Evolutionary conservation across 2,797 vertebrate genomes (phyloP).

Genomic region (Nyctalus aviator): DNA sequence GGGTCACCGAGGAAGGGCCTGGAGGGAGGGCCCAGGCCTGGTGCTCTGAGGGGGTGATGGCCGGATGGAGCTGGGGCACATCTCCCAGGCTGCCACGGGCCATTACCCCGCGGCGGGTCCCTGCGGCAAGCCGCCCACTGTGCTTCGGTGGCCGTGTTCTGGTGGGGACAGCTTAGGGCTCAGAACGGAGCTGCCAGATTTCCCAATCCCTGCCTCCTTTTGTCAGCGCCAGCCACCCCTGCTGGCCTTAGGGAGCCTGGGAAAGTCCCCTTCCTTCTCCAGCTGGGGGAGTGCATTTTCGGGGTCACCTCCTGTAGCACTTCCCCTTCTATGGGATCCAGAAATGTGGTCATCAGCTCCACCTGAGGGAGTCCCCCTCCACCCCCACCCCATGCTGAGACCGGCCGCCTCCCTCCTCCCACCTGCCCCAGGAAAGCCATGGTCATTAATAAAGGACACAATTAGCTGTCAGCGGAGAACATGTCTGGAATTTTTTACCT

Average conservation of each 20-base stretch:
- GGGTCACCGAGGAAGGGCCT: slow-evolving; percentile 18
- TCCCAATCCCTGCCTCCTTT: neutral
- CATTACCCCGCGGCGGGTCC: neutral
- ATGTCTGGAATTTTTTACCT: slow-evolving; percentile 85
- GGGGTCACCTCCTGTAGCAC: slow-evolving; percentile 71
- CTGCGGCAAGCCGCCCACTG: neutral
- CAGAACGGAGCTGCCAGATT: neutral
- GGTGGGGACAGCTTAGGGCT: neutral
- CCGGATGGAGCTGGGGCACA: neutral
- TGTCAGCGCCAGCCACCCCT: neutral
- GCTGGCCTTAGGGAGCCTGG: slow-evolving; percentile 9
- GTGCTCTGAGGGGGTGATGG: neutral
- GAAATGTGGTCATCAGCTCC: slow-evolving; percentile 69
- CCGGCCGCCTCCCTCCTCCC: slow-evolving; percentile 41
- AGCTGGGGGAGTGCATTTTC: neutral
- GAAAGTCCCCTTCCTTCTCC: neutral
- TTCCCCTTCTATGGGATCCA: slow-evolving; percentile 33
- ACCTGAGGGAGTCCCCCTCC: slow-evolving; percentile 74
- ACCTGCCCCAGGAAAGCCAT: slow-evolving; percentile 58
- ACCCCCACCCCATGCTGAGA: slow-evolving; percentile 48
- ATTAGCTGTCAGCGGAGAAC: slow-evolving; percentile 82
- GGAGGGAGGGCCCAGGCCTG: neutral
- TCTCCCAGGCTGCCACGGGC: neutral
- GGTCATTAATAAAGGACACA: slow-evolving; percentile 84
- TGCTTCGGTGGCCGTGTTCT: neutral